Percentiles rank a stretch among this genome's conserved stretches.
Conservation (phyloP, 2,888 invertebrate genomes). For the Drosophila cognata region DNA sequence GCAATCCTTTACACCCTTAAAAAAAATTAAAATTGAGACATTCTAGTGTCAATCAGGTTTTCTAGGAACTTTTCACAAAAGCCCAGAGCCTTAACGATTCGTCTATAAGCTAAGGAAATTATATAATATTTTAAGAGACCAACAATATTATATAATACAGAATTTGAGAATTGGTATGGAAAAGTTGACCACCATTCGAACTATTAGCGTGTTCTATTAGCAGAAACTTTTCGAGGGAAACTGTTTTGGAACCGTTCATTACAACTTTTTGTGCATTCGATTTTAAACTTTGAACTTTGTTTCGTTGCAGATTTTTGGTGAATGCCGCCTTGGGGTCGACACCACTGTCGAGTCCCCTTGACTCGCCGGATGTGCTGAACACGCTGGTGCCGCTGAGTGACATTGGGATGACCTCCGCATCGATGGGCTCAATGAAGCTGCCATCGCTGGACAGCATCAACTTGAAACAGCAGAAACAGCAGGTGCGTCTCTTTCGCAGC, state of each 20-base stretch:
- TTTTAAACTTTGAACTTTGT: background rate
- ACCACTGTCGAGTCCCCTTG: constrained; percentile 92
- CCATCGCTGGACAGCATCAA: constrained; percentile 85
- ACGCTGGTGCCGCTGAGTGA: constrained; percentile 84
- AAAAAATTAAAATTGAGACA: too few relatives aligned
- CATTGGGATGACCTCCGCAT: constrained; percentile 84
- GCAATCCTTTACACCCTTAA: too few relatives aligned
- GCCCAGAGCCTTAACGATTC: background rate
- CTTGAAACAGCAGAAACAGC: constrained; percentile 79
- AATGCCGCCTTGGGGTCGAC: constrained; percentile 92
- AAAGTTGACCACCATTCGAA: too few relatives aligned
- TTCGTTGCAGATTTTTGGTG: constrained; percentile 89
- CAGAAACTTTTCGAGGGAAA: background rate
- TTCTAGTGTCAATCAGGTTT: background rate
- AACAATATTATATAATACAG: too few relatives aligned
- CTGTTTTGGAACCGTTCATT: background rate
- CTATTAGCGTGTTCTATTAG: background rate
- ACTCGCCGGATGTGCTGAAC: constrained; percentile 90
- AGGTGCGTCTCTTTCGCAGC: constrained; percentile 84
- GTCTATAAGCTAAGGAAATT: background rate
- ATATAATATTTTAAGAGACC: background rate
- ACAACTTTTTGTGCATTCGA: background rate
- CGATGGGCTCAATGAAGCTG: constrained; percentile 84
- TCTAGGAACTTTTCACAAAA: background rate
- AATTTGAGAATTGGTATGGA: too few relatives aligned